phyloP scores from a whole-genome alignment of 2,113 vertebrate species.

The Lampris incognitus region DNA sequence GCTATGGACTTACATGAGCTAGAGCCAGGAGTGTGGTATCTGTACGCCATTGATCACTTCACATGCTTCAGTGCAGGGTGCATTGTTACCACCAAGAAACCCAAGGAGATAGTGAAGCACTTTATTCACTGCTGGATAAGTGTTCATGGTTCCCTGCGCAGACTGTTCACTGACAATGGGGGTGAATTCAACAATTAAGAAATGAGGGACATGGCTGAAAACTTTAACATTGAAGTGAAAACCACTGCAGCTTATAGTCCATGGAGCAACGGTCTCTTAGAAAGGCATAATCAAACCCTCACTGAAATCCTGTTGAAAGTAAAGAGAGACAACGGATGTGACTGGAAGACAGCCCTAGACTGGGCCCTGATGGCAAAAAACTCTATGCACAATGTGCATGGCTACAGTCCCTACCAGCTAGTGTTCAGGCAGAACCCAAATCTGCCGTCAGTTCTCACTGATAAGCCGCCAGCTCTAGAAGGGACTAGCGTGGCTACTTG shows the following conservation, averaged over 20 bases:
- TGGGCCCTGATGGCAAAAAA: slow-evolving; percentile 43
- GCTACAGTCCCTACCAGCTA: slow-evolving; percentile 32
- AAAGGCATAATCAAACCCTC: slow-evolving; percentile 35
- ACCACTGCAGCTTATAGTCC: slow-evolving; percentile 30
- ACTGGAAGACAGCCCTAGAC: slow-evolving; percentile 27
- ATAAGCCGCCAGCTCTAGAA: slow-evolving; percentile 24
- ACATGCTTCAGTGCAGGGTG: slow-evolving; percentile 30
- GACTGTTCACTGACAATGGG: slow-evolving; percentile 35
- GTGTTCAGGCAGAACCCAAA: slow-evolving; percentile 50
- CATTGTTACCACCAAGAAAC: slow-evolving; percentile 28
- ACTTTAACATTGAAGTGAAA: slow-evolving; percentile 30
- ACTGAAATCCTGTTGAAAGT: slow-evolving; percentile 37
- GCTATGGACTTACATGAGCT: slow-evolving; percentile 29
- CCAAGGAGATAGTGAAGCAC: slow-evolving; percentile 24
- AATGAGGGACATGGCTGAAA: slow-evolving; percentile 36
- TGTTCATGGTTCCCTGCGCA: slow-evolving; percentile 16
- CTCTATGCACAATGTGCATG: slow-evolving; percentile 45
- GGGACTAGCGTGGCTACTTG: slow-evolving; percentile 26
- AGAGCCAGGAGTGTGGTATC: slow-evolving; percentile 26
- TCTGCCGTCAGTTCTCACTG: slow-evolving; percentile 27
- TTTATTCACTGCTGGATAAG: slow-evolving; percentile 28
- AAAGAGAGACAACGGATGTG: slow-evolving; percentile 23
- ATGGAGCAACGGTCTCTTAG: slow-evolving; percentile 22
- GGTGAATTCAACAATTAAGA: slow-evolving; percentile 30
- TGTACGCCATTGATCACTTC: slow-evolving; percentile 27